Percentiles rank a stretch among this genome's conserved stretches.
phyloP scores from a whole-genome alignment of 1,140 invertebrate genomes.

The Lordiphosa mommai region DNA sequence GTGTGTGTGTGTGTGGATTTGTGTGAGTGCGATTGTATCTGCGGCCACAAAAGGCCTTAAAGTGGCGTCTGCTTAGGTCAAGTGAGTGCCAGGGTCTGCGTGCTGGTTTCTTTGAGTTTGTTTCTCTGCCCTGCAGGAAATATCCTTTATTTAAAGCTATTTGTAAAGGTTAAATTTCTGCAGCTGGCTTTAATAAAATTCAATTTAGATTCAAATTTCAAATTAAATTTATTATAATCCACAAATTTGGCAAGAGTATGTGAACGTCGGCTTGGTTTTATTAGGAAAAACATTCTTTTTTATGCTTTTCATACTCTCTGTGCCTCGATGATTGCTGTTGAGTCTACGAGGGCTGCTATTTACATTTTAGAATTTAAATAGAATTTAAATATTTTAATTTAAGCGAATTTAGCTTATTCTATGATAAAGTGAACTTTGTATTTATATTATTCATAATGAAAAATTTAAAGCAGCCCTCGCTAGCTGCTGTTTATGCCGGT shows the following conservation, averaged over 20 bases:
- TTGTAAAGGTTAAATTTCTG: no score
- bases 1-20: conserved; percentile 7
- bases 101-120: neutral
- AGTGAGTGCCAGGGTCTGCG: conserved; percentile 17
- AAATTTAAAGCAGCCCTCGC: no score
- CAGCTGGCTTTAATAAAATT: no score
- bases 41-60: conserved; percentile 40
- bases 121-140: neutral
- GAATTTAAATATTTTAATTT: no score
- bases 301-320: conserved; percentile 4
- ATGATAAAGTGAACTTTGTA: no score
- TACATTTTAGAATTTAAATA: no score
- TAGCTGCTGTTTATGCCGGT: no score
- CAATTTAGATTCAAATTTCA: neutral
- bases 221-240: neutral
- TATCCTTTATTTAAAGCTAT: neutral
- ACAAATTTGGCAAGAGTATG: neutral
- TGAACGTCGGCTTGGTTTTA: neutral
- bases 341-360: neutral
- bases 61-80: conserved; percentile 26
- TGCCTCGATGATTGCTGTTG: neutral
- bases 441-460: no score
- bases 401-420: no score
- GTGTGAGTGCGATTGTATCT: conserved; percentile 5
- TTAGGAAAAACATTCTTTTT: neutral